Evolutionary conservation across 92 coral and sea anemone species (phyloP).

Genomic region (Porites cylindrica): DNA sequence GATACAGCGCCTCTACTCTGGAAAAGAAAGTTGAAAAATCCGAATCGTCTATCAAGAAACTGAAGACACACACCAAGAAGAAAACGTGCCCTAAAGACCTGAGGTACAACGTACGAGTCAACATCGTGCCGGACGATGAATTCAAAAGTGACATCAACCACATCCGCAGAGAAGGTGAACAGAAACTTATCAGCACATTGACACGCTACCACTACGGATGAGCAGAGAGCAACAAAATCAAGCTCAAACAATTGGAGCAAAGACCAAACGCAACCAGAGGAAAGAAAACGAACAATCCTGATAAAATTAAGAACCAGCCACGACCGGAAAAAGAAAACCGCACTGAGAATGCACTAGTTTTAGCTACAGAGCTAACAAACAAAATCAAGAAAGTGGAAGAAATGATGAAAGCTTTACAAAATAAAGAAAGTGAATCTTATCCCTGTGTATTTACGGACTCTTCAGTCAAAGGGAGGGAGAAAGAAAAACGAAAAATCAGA

Average conservation of each 20-base stretch:
- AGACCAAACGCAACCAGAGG: too few species aligned
- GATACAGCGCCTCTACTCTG: not conserved
- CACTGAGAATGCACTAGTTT: too few species aligned
- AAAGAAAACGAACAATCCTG: too few species aligned
- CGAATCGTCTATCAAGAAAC: not conserved
- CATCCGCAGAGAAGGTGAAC: not conserved
- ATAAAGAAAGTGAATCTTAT: too few species aligned
- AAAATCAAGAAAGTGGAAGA: too few species aligned
- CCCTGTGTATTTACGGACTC: too few species aligned
- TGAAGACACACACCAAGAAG: not conserved
- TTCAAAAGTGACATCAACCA: slow-evolving; percentile 1
- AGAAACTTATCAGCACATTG: not conserved
- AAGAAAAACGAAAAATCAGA: too few species aligned
- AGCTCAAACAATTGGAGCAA: not conserved
- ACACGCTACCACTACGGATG: not conserved
- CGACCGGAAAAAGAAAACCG: too few species aligned
- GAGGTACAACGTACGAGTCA: not conserved
- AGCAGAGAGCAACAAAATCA: not conserved
- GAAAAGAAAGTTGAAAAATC: not conserved
- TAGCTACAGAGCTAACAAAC: too few species aligned
- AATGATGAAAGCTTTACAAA: too few species aligned
- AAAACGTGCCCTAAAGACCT: not conserved
- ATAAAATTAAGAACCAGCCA: too few species aligned
- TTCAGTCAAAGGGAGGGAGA: too few species aligned
- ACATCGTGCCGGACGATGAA: not conserved